A percentile compares a stretch with the other conserved stretches of the same genome.
Conservation (phyloP, 1,140 invertebrate species). For the Euura lappo region DNA sequence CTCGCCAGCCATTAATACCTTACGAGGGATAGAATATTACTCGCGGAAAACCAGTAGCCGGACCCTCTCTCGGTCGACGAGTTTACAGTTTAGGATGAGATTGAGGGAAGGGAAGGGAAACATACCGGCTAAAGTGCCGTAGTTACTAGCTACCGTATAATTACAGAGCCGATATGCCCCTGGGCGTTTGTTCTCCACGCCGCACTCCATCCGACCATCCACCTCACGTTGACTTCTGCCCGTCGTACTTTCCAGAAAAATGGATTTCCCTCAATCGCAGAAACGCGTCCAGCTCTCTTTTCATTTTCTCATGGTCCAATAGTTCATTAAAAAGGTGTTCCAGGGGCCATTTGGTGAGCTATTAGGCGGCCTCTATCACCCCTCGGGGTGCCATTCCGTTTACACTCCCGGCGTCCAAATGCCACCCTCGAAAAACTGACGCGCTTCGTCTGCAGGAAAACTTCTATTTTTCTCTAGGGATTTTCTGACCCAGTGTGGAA, state of each 20-base stretch:
- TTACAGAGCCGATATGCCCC: slow-evolving; percentile 48
- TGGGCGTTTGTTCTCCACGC: slow-evolving; percentile 31
- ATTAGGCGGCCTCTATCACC: slow-evolving; percentile 71
- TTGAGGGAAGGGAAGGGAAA: slow-evolving; percentile 35
- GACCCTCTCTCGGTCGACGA: slow-evolving; percentile 39
- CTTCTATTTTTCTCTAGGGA: no score
- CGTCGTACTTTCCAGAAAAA: not conserved
- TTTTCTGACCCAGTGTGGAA: no score
- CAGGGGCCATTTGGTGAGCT: slow-evolving; percentile 69
- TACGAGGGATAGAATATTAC: slow-evolving; percentile 54
- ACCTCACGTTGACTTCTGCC: not conserved
- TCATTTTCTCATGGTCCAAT: slow-evolving; percentile 69
- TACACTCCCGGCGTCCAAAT: slow-evolving; percentile 32
- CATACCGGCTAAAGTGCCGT: slow-evolving; percentile 18
- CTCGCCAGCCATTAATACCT: slow-evolving; percentile 51
- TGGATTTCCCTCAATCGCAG: no score
- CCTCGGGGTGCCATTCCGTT: slow-evolving; percentile 65
- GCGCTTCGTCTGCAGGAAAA: no score
- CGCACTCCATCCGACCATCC: slow-evolving; percentile 29
- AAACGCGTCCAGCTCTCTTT: slow-evolving; percentile 47
- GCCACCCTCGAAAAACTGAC: no score
- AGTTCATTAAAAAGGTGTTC: slow-evolving; percentile 78
- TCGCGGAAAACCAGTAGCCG: slow-evolving; percentile 56
- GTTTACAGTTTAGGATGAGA: slow-evolving; percentile 54
- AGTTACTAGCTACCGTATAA: slow-evolving; percentile 57